A percentile compares a stretch with the other conserved stretches of the same genome.
Conservation (phyloP, 2,113 vertebrate species). For the Calidris pugnax region DNA sequence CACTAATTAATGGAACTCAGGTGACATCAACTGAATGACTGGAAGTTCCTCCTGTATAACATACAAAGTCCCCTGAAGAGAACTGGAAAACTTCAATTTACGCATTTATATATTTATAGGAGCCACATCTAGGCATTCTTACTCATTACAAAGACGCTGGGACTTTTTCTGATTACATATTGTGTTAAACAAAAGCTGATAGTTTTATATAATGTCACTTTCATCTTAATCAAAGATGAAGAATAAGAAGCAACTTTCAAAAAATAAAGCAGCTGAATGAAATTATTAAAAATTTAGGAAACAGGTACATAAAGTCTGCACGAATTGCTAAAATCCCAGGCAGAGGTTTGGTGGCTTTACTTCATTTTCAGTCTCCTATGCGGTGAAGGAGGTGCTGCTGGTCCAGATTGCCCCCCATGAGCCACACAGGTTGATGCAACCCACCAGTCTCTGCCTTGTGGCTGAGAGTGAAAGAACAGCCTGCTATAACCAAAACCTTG, state of each 20-base stretch:
- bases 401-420: neutral
- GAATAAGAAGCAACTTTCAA: neutral
- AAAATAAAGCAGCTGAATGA: neutral
- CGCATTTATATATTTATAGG: neutral
- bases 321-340: neutral
- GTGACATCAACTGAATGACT: neutral
- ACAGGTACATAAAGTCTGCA: neutral
- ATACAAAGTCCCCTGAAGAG: neutral
- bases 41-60: neutral
- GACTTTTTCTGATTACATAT: neutral
- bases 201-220: neutral
- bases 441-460: neutral
- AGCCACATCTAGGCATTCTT: neutral
- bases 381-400: neutral
- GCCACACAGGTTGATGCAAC: neutral
- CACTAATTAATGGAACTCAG: neutral
- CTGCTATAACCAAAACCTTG: neutral
- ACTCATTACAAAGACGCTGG: neutral
- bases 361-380: neutral
- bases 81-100: neutral
- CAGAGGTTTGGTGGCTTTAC: neutral
- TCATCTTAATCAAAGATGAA: neutral
- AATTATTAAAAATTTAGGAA: neutral
- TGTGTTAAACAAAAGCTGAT: neutral
- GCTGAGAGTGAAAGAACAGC: neutral